Base-by-base conservation (phyloP, 2,888 invertebrate genomes). In the Microdon myrmicae region DNA sequence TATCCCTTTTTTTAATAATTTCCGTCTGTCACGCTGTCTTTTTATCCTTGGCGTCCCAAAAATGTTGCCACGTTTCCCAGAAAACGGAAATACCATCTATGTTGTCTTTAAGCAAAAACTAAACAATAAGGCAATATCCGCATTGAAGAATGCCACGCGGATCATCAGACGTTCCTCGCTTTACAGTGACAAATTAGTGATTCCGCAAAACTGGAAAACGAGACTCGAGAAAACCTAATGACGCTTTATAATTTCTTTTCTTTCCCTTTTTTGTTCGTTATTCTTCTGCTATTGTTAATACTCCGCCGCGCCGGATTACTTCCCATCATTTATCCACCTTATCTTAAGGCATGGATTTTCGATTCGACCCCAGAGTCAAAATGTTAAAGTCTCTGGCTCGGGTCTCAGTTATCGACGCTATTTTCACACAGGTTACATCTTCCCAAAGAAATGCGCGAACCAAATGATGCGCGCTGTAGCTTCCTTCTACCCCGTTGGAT, bases 391-490 rank as follows among this genome's bases (percentile, higher is more conserved):
- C 44, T 64, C 22, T n/a, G n/a, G n/a, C n/a, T n/a, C n/a, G n/a
- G n/a, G n/a, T n/a, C n/a, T n/a, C 64, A 64, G 64, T 64, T 64
- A 58, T 58, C 9, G 38, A 25, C 45, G 47, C 23, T 47, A 64
- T 58, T 64, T 64, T 64, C 64, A 58, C 58, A 64, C 51, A 64
- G 54, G 49, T 49, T 58, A 53, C 64, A 53, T 64, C 64, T 64
- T 64, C 58, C 23, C 56, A 32, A 38, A 38, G 23, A 31, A 45
- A 45, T 14, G 41, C 56, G 58, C 49, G 31, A 29, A n/a, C n/a
- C n/a, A n/a, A n/a, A n/a, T n/a, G n/a, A n/a, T n/a, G 12, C 28
- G 20, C 39, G 22, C 22, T 13, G 17, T 23, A 8, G 14, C 56
- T 45, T 39, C 44, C 38, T 43, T n/a, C 48, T 38, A 20, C 23